phyloP scores from a whole-genome alignment of 2,888 invertebrate species.

The Labia minor region DNA sequence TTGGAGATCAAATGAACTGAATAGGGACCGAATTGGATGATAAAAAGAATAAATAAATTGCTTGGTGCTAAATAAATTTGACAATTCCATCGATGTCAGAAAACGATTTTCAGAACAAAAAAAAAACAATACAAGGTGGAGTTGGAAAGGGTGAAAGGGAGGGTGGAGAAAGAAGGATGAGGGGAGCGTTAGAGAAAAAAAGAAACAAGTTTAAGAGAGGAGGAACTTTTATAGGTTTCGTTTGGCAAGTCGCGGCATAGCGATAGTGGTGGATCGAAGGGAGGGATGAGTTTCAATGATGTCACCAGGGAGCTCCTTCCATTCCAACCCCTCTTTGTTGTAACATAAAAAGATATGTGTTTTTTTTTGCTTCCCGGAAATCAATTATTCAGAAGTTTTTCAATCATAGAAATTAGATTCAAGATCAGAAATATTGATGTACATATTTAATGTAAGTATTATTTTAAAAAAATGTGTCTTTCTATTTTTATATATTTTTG shows the following conservation, averaged over 20 bases:
- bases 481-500: no score
- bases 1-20: constrained; percentile 5
- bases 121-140: not conserved
- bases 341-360: not conserved
- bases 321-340: not conserved
- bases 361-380: not conserved
- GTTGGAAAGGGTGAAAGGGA: not conserved
- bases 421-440: not conserved
- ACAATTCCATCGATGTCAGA: constrained; percentile 4
- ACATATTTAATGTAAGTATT: no score
- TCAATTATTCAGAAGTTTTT: constrained; percentile 8
- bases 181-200: no score
- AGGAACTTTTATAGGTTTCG: not conserved
- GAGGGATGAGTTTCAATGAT: not conserved
- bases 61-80: not conserved
- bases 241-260: not conserved
- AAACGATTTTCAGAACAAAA: not conserved
- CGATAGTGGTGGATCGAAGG: no score
- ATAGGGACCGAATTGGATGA: not conserved
- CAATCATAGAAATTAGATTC: not conserved
- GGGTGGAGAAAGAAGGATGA: not conserved
- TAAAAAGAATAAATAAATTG: not conserved
- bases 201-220: not conserved
- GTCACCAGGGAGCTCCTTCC: not conserved
- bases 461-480: no score